A percentile compares a stretch with the other conserved stretches of the same genome.
These are phyloP conservation scores for Morbakka virulenta DNA, from an alignment of 30 jellyfish, hydroid and myxozoan species.

Conservation along the genomic window DNA sequence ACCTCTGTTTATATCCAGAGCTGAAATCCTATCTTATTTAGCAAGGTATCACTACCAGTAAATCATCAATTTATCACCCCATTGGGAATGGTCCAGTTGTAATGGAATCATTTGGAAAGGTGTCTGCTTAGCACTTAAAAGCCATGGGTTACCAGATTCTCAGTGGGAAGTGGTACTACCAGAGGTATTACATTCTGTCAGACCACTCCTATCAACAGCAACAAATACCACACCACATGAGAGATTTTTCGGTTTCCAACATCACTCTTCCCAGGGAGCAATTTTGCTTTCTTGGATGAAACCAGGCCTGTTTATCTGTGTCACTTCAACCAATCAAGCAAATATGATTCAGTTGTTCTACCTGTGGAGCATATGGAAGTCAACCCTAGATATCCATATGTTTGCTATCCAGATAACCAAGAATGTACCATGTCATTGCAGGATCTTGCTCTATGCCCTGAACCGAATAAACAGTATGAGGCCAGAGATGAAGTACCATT, in stretches of 20 bases:
- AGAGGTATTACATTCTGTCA: conserved; percentile 63
- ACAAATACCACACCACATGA: conserved; percentile 77
- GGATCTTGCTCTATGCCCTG: no score
- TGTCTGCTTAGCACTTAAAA: conserved; percentile 30
- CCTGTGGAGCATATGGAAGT: no score
- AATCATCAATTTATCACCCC: conserved; percentile 36
- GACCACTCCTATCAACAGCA: conserved; percentile 66
- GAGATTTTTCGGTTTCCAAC: conserved; percentile 26
- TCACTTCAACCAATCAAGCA: no score
- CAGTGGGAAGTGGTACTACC: conserved; percentile 81
- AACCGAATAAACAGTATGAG: no score
- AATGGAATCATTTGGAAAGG: conserved; percentile 48
- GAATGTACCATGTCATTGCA: no score
- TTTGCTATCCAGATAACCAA: no score
- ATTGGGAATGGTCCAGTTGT: conserved; percentile 49
- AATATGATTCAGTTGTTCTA: no score
- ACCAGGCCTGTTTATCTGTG: no score
- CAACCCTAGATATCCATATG: no score
- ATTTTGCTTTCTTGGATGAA: conserved; percentile 69
- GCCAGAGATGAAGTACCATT: no score
- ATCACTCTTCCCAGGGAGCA: conserved; percentile 31
- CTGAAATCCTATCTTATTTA: conserved; percentile 26
- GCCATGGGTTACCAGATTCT: conserved; percentile 30
- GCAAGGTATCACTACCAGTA: conserved; percentile 45
- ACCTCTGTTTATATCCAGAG: conserved; percentile 50